Conservation (phyloP, 2,888 invertebrate species). For the Rugalucina vietnamica region DNA sequence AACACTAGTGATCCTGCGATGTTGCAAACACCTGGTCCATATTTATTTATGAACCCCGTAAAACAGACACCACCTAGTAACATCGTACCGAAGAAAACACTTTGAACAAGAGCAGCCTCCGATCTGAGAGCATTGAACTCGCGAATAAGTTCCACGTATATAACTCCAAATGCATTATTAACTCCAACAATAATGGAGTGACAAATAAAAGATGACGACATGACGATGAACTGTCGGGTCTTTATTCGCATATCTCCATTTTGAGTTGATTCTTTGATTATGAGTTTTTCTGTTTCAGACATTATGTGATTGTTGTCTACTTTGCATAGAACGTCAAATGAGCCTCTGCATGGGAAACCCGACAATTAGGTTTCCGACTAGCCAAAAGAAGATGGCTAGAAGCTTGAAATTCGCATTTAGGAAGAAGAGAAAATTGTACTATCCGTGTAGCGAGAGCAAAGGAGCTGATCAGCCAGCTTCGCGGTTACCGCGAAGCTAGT, state of each 20-base stretch:
- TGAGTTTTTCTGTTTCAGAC: background rate
- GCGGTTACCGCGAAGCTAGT: no score
- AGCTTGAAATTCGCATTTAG: no score
- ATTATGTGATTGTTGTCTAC: no score
- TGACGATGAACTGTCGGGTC: background rate
- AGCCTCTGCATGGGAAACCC: no score
- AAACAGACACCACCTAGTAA: background rate
- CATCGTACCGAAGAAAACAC: background rate
- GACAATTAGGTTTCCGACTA: no score
- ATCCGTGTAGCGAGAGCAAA: no score
- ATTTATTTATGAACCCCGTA: background rate
- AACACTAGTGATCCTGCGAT: background rate
- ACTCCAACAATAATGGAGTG: background rate
- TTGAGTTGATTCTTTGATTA: background rate
- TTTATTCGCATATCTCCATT: background rate
- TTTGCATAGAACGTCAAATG: no score
- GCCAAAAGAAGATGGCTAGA: no score
- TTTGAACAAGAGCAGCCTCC: background rate
- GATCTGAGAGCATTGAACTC: background rate
- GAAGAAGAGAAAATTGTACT: no score
- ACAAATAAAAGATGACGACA: background rate
- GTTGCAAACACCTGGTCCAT: background rate
- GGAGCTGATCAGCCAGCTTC: no score
- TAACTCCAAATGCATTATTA: background rate
- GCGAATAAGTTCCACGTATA: background rate